Conservation (phyloP, 2,888 invertebrate genomes). For the Apamea sordens region DNA sequence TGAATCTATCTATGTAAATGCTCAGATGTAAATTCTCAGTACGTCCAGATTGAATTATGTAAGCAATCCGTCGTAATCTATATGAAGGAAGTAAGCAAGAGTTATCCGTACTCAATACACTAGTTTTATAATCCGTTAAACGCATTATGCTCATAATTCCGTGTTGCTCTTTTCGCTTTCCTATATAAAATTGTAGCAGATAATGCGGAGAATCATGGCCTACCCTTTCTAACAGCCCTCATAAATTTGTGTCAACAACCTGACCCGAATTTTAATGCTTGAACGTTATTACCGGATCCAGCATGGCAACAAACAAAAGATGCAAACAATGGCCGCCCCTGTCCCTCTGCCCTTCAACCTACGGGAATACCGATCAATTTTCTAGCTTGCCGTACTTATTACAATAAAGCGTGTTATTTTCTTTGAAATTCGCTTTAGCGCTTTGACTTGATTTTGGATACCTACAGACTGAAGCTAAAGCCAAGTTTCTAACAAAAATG, state of each 20-base stretch:
- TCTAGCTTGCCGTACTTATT: slow-evolving; percentile 58
- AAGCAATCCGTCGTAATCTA: slow-evolving; percentile 25
- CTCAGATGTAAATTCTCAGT: slow-evolving; percentile 40
- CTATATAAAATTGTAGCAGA: slow-evolving; percentile 61
- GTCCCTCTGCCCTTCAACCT: slow-evolving; percentile 68
- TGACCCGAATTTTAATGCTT: slow-evolving; percentile 87
- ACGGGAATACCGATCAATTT: slow-evolving; percentile 68
- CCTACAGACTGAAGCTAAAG: background rate
- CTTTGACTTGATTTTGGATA: background rate
- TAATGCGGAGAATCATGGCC: slow-evolving; percentile 79
- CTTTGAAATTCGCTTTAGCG: background rate
- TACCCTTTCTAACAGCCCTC: slow-evolving; percentile 81
- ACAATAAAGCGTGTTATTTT: slow-evolving; percentile 51
- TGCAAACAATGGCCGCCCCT: slow-evolving; percentile 79
- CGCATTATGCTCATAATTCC: slow-evolving; percentile 17
- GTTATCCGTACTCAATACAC: slow-evolving; percentile 19
- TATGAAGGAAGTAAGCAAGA: slow-evolving; percentile 15
- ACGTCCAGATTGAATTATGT: slow-evolving; percentile 32
- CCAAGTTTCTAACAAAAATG: background rate
- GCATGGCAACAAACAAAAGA: slow-evolving; percentile 85
- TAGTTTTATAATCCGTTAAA: slow-evolving; percentile 21
- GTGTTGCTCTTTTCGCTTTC: slow-evolving; percentile 48
- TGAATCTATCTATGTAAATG: slow-evolving; percentile 42
- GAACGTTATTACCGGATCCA: slow-evolving; percentile 83
- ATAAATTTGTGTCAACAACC: slow-evolving; percentile 88